Percentiles rank a stretch among this genome's conserved stretches.
Evolutionary conservation across 2,888 invertebrate genomes (phyloP).

Genomic region (Pycnomerus fuliginosus): DNA sequence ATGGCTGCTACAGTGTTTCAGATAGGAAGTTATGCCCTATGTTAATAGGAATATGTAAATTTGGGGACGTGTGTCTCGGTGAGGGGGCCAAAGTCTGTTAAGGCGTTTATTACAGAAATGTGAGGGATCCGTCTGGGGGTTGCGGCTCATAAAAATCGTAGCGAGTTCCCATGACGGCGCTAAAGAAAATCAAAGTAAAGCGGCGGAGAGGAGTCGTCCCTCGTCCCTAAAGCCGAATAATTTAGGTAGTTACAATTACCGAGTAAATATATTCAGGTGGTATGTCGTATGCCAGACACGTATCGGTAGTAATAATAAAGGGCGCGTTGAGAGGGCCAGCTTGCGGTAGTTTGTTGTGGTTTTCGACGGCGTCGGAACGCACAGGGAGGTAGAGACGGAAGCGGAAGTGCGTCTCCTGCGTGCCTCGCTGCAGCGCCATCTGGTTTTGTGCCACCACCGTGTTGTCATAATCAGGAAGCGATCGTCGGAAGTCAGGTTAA

Average conservation of each 20-base stretch:
- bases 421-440: slow-evolving; percentile 25
- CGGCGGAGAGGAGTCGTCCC: no score
- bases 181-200: no score
- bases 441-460: slow-evolving; percentile 22
- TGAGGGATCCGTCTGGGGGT: no score
- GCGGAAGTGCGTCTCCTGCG: slow-evolving; percentile 22
- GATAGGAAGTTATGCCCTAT: no score
- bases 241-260: slow-evolving; percentile 39
- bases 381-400: slow-evolving; percentile 6
- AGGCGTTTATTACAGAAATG: no score
- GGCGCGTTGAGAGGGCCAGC: slow-evolving; percentile 36
- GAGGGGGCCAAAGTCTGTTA: no score
- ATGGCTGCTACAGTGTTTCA: no score
- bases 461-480: slow-evolving; percentile 35
- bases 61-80: no score
- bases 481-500: slow-evolving; percentile 32
- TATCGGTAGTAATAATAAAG: slow-evolving; percentile 42
- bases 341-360: slow-evolving; percentile 29
- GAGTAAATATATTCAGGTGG: slow-evolving; percentile 38
- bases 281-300: slow-evolving; percentile 38
- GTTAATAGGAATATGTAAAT: no score
- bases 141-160: no score
- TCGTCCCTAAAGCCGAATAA: slow-evolving; percentile 20
- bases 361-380: slow-evolving; percentile 24
- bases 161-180: no score